Base-by-base conservation (phyloP, 2,797 vertebrate species). In the Rachycentron canadum region DNA sequence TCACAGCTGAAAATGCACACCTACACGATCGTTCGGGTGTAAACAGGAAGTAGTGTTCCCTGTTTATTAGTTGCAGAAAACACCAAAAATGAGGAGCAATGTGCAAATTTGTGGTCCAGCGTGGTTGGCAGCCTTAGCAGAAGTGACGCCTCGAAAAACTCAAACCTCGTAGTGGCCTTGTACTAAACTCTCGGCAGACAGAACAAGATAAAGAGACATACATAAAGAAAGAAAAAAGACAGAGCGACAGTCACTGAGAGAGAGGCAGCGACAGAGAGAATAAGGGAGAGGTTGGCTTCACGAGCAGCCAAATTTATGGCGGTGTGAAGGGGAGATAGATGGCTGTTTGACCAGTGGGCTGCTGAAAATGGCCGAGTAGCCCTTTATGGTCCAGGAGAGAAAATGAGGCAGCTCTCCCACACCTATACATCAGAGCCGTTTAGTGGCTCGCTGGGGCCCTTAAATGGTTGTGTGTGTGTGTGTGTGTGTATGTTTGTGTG, bases 321-420 rank as follows among this genome's bases (percentile, higher is more conserved):
- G 6, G 73, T 65, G 80, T 68, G 82, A 45, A 73, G 82, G 76
- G 75, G 85, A 92, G 91, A 92, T 89, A 76, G 90, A 94, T 91
- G 86, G 83, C 79, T 86, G 81, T 90, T 91, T 91, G 92, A 94
- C 91, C 92, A 90, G 81, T 89, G 89, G 90, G 91, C 90, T 89
- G 92, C 90, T 89, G 91, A 89, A 91, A 93, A 93, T 88, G 90
- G 88, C 91, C 84, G 23, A 85, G 86, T 56, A 60, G 81, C 71
- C 79, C 78, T 94, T 94, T 95, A 93, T 87, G 86, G 91, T 91
- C 89, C 74, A 52, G 73, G 36, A 66, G 85, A 89, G 89, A 90
- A 93, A 94, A 94, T 93, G 91, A 93, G 90, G 80, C 86, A 7
- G 78, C 87, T 82, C 88, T 88, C 89, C 85, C 89, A 86, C 86